A percentile compares a stretch with the other conserved stretches of the same genome.
Evolutionary conservation across 2,113 vertebrate species (phyloP).

Genomic region (Zeus faber): DNA sequence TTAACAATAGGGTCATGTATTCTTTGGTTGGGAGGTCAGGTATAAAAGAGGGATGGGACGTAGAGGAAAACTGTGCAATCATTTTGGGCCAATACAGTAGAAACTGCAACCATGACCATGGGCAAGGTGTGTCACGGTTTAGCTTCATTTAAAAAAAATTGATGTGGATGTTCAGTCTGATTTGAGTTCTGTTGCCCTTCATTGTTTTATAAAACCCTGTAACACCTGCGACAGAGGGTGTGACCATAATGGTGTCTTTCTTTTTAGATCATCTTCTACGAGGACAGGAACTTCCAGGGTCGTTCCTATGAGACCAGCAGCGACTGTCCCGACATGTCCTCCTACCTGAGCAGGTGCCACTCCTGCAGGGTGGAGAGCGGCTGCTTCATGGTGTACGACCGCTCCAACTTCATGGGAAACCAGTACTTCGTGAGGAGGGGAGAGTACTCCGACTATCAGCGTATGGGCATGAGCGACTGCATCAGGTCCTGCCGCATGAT

Average conservation of each 20-base stretch:
- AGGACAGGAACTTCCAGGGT: conserved; percentile 69
- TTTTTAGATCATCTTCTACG: conserved; percentile 66
- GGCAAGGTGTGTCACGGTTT: conserved; percentile 57
- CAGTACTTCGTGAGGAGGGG: conserved; percentile 43
- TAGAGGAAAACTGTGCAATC: conserved; percentile 45
- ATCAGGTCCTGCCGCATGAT: conserved; percentile 57
- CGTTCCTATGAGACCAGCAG: conserved; percentile 62
- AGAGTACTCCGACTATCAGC: conserved; percentile 45
- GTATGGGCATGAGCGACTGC: conserved; percentile 41
- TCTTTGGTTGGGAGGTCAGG: conserved; percentile 43
- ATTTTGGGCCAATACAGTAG: conserved; percentile 27
- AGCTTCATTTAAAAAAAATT: background rate
- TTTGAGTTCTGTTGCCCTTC: background rate
- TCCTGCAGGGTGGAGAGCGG: conserved; percentile 42
- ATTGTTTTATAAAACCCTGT: background rate
- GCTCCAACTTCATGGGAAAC: conserved; percentile 25
- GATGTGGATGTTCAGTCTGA: background rate
- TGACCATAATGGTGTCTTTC: background rate
- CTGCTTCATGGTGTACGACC: conserved; percentile 47
- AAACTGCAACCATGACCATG: conserved; percentile 64
- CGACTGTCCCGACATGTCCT: conserved; percentile 57
- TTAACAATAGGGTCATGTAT: conserved; percentile 61
- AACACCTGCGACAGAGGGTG: background rate
- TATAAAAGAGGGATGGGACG: conserved; percentile 58
- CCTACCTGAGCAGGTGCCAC: conserved; percentile 47